Evolutionary conservation across 2,797 vertebrate genomes (phyloP).

Genomic region (Trachurus trachurus): DNA sequence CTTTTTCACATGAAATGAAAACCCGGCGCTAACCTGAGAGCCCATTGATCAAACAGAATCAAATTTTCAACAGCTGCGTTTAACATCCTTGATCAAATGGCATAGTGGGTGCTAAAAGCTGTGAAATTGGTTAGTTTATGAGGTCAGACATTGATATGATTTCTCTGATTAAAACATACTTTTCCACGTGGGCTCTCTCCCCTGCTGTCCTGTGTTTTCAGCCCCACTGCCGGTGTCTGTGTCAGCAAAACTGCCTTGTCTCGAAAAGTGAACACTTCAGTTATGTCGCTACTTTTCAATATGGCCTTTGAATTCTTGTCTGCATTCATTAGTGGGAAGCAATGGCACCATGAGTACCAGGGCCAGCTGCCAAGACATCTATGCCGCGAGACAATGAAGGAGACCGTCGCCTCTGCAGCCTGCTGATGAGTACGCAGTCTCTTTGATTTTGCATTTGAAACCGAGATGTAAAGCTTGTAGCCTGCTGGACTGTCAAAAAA

Average conservation of each 20-base stretch:
- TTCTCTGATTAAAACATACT: slow-evolving; percentile 27
- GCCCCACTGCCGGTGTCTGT: slow-evolving; percentile 10
- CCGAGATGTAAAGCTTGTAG: slow-evolving; percentile 68
- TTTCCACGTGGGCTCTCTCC: slow-evolving; percentile 7
- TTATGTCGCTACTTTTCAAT: slow-evolving; percentile 58
- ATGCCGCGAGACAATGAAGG: slow-evolving; percentile 66
- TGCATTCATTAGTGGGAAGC: slow-evolving; percentile 71
- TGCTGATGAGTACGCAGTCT: slow-evolving; percentile 71
- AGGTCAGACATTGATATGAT: slow-evolving; percentile 29
- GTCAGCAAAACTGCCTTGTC: slow-evolving; percentile 35
- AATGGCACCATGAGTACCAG: slow-evolving; percentile 51
- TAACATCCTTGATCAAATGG: slow-evolving; percentile 38
- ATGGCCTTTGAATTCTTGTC: slow-evolving; percentile 72
- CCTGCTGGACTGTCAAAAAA: slow-evolving; percentile 65
- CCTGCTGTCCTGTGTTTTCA: slow-evolving; percentile 1
- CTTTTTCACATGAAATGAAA: slow-evolving; percentile 23
- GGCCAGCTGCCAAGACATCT: slow-evolving; percentile 74
- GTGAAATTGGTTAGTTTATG: slow-evolving; percentile 2
- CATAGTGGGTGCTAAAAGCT: slow-evolving; percentile 5
- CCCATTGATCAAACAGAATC: slow-evolving; percentile 21
- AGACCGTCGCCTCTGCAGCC: slow-evolving; percentile 56
- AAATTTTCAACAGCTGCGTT: slow-evolving; percentile 1
- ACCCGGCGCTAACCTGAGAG: slow-evolving; percentile 18
- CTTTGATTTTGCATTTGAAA: slow-evolving; percentile 78
- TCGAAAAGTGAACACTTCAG: slow-evolving; percentile 46